These are phyloP conservation scores for Hypocryptadius cinnamomeus DNA, from an alignment of 2,113 vertebrate species.

Conservation along the genomic window DNA sequence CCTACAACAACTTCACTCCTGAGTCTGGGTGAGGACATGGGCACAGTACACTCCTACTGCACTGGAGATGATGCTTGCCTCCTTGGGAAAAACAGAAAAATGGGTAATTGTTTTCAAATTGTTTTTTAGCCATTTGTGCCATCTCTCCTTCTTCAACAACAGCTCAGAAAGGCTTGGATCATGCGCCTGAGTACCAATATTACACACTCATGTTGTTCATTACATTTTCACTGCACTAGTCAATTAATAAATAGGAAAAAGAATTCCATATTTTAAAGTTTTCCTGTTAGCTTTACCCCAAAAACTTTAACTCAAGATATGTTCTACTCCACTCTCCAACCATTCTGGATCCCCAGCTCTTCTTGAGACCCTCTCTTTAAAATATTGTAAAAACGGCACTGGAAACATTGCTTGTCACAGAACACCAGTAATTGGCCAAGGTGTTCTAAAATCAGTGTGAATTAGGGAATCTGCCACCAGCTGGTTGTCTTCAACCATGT, in stretches of 20 bases:
- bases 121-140: neutral
- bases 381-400: neutral
- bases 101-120: neutral
- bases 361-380: neutral
- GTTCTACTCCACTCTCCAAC: neutral
- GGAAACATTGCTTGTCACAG: neutral
- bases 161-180: neutral
- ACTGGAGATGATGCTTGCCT: neutral
- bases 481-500: neutral
- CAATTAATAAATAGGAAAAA: neutral
- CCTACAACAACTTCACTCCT: neutral
- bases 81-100: neutral
- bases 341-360: neutral
- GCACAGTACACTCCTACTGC: neutral
- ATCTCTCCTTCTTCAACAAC: neutral
- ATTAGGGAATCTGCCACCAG: neutral
- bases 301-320: neutral
- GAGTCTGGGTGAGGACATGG: neutral
- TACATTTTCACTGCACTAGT: neutral
- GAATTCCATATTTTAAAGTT: fast-evolving
- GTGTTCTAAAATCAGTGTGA: neutral
- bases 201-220: neutral
- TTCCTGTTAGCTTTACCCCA: neutral
- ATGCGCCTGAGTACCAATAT: neutral
- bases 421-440: neutral